These are phyloP conservation scores for Phyllostomus hastatus DNA, from an alignment of 2,113 vertebrate genomes.

Conservation along the genomic window DNA sequence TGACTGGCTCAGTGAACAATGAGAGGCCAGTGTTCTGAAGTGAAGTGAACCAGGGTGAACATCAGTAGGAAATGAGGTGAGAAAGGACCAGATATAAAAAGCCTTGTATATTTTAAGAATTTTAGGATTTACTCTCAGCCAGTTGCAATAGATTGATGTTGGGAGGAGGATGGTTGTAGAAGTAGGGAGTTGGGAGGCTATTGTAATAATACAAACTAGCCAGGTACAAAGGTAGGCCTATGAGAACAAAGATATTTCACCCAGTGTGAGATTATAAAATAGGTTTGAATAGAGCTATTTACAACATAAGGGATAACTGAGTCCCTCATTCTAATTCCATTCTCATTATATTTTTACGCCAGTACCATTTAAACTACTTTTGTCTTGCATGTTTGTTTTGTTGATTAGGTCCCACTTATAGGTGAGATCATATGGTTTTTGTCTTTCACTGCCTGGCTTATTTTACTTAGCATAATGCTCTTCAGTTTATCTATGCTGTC, in stretches of 20 bases:
- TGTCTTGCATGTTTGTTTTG: too few species aligned
- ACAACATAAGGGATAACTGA: background rate
- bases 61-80: background rate
- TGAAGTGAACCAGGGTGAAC: background rate
- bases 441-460: too few species aligned
- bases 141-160: background rate
- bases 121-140: background rate
- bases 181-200: background rate
- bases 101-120: background rate
- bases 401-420: too few species aligned
- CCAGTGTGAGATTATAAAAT: background rate
- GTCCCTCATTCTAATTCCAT: background rate
- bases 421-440: too few species aligned
- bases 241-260: background rate
- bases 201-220: background rate
- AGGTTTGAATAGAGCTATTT: background rate
- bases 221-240: background rate
- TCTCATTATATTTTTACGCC: background rate
- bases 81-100: background rate
- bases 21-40: background rate
- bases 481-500: too few species aligned
- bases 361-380: background rate
- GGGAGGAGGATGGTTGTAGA: fast-evolving
- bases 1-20: background rate
- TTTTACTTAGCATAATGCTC: too few species aligned